Base-by-base conservation (phyloP, 2,888 invertebrate genomes). In the Netelia melanura region DNA sequence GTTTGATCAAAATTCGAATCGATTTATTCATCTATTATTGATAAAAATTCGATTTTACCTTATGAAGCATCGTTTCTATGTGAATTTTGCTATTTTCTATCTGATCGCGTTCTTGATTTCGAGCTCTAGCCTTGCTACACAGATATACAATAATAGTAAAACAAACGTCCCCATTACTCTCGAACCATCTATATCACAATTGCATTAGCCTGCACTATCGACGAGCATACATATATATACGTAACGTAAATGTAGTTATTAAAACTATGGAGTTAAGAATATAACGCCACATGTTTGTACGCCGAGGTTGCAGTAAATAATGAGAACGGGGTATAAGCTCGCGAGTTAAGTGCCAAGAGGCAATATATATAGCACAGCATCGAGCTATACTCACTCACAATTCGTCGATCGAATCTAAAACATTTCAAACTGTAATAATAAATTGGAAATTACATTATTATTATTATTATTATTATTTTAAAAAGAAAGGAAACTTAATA, bases 121-220 rank as follows among this genome's bases (percentile, higher is more conserved):
- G 14, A 48, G 3, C 48, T 48, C 48, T 48, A 48, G 11, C 48
- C 3, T 48, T 14, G 48, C 48, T 48, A 48, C 11, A 14, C 11
- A 6, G 48, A 14, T 48, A 48, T 48, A 48, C 1, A 14, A 48
- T 11, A 14, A 48, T 0, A 48, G 11, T 48, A 14, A 48, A 14
- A 14, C 48, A 48, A 14, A 10, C 11, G 48, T 11, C 11, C 10
- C 62, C 48, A 80, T 86, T 81, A 81, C 83, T 79, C 65, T 48
- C 65, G 52, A 30, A 71, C 86, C 86, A 80, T 83, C 87, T 86
- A 85, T 87, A 86, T 88, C 87, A 85, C 81, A 83, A 82, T 86
- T 87, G 84, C 86, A 86, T 88, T 87, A 87, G 86, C 81, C 85
- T 48, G 0, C 11, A 14, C 14, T 30, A 30, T 30, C 30, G 10